Percentiles rank a stretch among this genome's conserved stretches.
These are phyloP conservation scores for Melolontha melolontha DNA, from an alignment of 2,888 invertebrate species.

Conservation along the genomic window DNA sequence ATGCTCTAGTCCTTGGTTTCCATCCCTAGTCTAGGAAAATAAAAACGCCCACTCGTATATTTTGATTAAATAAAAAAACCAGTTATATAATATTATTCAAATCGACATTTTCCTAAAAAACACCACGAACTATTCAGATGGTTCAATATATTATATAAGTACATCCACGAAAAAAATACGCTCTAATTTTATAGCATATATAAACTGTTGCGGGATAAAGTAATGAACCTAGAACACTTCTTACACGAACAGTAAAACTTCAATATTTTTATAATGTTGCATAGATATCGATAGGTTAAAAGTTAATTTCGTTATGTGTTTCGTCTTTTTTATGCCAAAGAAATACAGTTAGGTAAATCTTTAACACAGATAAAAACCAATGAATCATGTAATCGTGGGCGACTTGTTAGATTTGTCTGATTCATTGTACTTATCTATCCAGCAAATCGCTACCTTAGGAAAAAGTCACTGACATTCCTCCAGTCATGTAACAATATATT, in stretches of 20 bases:
- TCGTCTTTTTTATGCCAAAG: constrained; percentile 1
- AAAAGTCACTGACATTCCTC: constrained; percentile 7
- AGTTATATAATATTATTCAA: too few relatives aligned
- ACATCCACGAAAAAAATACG: too few relatives aligned
- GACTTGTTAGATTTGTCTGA: constrained; percentile 33
- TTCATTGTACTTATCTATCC: constrained; percentile 23
- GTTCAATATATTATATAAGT: too few relatives aligned
- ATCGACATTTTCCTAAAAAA: too few relatives aligned
- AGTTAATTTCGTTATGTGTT: constrained; percentile 15
- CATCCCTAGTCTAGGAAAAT: too few relatives aligned
- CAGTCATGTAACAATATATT: background rate
- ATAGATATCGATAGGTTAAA: constrained; percentile 4
- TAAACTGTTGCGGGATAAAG: too few relatives aligned
- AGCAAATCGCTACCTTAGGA: constrained; percentile 14
- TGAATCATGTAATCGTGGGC: constrained; percentile 36
- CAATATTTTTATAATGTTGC: constrained; percentile 2
- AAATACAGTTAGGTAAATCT: constrained; percentile 17
- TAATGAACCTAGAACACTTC: too few relatives aligned
- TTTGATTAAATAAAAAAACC: too few relatives aligned
- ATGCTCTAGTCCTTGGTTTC: too few relatives aligned
- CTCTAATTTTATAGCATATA: too few relatives aligned
- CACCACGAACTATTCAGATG: too few relatives aligned
- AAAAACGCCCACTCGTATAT: too few relatives aligned
- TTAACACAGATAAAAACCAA: constrained; percentile 28
- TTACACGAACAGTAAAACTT: background rate